phyloP scores from a whole-genome alignment of 2,113 vertebrate species.

The Dasypus novemcinctus region DNA sequence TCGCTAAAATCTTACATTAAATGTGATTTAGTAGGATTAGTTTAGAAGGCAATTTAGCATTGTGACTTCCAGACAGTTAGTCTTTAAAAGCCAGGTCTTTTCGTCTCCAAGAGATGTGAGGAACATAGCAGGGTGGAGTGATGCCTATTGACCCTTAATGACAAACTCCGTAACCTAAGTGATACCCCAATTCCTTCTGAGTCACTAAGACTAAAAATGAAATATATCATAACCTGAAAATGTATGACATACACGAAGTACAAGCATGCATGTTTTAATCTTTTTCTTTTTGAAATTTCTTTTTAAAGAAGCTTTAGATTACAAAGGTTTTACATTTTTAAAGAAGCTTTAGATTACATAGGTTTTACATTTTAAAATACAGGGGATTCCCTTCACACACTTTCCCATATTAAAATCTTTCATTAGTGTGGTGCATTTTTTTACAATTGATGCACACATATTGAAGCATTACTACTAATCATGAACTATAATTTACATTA shows the following conservation, averaged over 20 bases:
- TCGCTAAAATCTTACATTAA: slow-evolving; percentile 58
- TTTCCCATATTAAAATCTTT: too few species aligned
- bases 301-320: too few species aligned
- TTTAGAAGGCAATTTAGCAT: slow-evolving; percentile 45
- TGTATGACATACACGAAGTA: not conserved
- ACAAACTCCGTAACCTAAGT: not conserved
- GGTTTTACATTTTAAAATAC: too few species aligned
- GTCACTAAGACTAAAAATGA: not conserved
- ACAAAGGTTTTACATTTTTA: too few species aligned
- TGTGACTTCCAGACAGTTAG: slow-evolving; percentile 24
- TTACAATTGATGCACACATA: too few species aligned
- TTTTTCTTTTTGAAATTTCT: not conserved
- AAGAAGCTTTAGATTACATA: too few species aligned
- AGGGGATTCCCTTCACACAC: too few species aligned
- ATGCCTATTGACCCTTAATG: not conserved
- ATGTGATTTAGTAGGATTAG: slow-evolving; percentile 43
- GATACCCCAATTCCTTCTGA: not conserved
- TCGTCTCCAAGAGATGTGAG: not conserved
- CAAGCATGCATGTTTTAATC: not conserved
- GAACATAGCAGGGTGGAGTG: fast-evolving
- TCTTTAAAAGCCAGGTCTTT: slow-evolving; percentile 46
- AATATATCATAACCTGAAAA: not conserved
- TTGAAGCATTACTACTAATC: too few species aligned
- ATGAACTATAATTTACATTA: too few species aligned
- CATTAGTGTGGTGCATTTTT: too few species aligned